A percentile compares a stretch with the other conserved stretches of the same genome.
phyloP scores from a whole-genome alignment of 2,888 invertebrate species.

The Adelphocoris suturalis region DNA sequence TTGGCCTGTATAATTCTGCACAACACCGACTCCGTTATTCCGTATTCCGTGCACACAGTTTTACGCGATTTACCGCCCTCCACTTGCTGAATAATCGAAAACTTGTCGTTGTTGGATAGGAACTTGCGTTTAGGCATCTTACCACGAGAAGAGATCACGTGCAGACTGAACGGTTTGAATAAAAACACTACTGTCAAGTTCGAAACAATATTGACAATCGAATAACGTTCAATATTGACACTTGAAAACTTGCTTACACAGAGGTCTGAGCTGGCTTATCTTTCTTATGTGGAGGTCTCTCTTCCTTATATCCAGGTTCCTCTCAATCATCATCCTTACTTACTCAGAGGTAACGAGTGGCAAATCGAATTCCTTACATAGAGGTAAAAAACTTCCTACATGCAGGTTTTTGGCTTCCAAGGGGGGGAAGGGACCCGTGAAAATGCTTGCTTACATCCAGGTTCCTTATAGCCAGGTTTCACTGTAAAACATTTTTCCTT shows the following conservation, averaged over 20 bases:
- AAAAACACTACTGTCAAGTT: too few relatives aligned
- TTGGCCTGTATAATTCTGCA: too few relatives aligned
- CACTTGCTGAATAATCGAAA: too few relatives aligned
- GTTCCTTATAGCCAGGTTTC: not conserved
- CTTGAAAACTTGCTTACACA: too few relatives aligned
- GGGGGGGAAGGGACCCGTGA: not conserved
- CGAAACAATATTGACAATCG: too few relatives aligned
- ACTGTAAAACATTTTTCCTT: too few relatives aligned
- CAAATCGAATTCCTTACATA: not conserved
- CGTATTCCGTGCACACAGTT: too few relatives aligned
- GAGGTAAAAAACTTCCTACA: not conserved
- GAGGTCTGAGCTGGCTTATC: too few relatives aligned
- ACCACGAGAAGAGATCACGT: not conserved
- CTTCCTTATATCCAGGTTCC: not conserved
- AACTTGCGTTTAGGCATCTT: not conserved
- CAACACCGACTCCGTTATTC: too few relatives aligned
- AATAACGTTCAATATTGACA: too few relatives aligned
- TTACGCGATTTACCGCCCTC: too few relatives aligned
- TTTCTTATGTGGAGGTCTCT: too few relatives aligned
- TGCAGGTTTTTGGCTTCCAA: constrained; percentile 31
- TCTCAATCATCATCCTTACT: constrained; percentile 30
- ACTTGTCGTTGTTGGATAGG: not conserved
- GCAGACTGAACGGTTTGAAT: not conserved
- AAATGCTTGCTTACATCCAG: not conserved
- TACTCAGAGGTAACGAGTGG: not conserved